A percentile compares a stretch with the other conserved stretches of the same genome.
Conservation (phyloP, 30 jellyfish, hydroid and myxozoan genomes). For the Hydractinia symbiolongicarpus region DNA sequence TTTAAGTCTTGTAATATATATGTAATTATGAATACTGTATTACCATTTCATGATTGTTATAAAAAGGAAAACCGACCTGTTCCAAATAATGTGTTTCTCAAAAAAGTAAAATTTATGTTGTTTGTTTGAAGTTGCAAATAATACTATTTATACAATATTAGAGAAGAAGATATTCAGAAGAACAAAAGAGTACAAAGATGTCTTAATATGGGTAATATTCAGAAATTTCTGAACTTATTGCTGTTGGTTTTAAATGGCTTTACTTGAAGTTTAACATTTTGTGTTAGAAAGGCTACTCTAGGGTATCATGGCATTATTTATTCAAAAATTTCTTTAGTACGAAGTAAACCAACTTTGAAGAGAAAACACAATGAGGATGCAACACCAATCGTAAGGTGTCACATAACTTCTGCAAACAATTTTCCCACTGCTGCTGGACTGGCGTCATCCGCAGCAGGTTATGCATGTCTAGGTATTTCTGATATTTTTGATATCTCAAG, state of each 20-base stretch:
- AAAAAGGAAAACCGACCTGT: too few relatives aligned
- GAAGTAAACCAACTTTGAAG: conserved; percentile 34
- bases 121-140: neutral
- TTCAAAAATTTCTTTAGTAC: too few relatives aligned
- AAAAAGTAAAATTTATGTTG: neutral
- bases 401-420: conserved; percentile 66
- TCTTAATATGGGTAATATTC: conserved; percentile 22
- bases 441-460: conserved; percentile 99
- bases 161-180: conserved; percentile 40
- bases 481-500: neutral
- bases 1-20: too few relatives aligned
- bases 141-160: neutral
- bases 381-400: conserved; percentile 28
- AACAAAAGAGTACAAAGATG: conserved; percentile 41
- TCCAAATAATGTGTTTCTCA: too few relatives aligned
- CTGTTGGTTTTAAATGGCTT: too few relatives aligned
- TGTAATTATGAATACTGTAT: too few relatives aligned
- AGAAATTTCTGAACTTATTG: too few relatives aligned
- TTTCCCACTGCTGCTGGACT: conserved; percentile 99
- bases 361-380: conserved; percentile 41
- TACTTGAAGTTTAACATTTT: too few relatives aligned
- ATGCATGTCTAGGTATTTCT: conserved; percentile 73
- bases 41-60: too few relatives aligned
- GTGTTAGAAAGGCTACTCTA: too few relatives aligned
- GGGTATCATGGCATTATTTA: too few relatives aligned